Evolutionary conservation across 2,797 vertebrate genomes (phyloP).

Genomic region (Phataginus tetradactyla): DNA sequence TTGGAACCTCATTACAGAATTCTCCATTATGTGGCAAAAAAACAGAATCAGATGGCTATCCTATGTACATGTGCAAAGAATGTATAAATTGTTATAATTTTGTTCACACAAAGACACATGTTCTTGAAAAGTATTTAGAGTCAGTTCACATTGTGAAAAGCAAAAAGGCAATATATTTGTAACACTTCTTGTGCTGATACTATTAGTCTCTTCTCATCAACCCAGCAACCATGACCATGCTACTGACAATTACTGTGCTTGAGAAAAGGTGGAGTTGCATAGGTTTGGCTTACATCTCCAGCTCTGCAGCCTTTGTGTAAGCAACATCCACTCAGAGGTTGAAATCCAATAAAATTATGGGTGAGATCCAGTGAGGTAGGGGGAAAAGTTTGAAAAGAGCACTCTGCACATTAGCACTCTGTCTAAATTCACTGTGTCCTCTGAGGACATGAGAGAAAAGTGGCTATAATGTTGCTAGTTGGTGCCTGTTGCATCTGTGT

Average conservation of each 20-base stretch:
- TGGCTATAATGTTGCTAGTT: not conserved
- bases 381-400: not conserved
- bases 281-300: not conserved
- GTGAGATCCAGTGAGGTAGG: not conserved
- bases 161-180: not conserved
- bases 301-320: not conserved
- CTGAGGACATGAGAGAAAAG: not conserved
- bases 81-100: not conserved
- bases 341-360: not conserved
- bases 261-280: not conserved
- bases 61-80: not conserved
- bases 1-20: conserved; percentile 46
- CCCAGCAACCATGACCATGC: not conserved
- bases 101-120: not conserved
- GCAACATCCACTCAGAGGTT: not conserved
- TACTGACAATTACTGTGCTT: not conserved
- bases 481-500: not conserved
- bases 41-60: not conserved
- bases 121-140: not conserved
- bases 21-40: conserved; percentile 11
- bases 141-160: not conserved
- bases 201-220: not conserved
- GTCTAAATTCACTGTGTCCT: not conserved
- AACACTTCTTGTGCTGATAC: not conserved
- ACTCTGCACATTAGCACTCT: not conserved